These are phyloP conservation scores for Numenius arquata DNA, from an alignment of 2,113 vertebrate genomes.

Conservation along the genomic window DNA sequence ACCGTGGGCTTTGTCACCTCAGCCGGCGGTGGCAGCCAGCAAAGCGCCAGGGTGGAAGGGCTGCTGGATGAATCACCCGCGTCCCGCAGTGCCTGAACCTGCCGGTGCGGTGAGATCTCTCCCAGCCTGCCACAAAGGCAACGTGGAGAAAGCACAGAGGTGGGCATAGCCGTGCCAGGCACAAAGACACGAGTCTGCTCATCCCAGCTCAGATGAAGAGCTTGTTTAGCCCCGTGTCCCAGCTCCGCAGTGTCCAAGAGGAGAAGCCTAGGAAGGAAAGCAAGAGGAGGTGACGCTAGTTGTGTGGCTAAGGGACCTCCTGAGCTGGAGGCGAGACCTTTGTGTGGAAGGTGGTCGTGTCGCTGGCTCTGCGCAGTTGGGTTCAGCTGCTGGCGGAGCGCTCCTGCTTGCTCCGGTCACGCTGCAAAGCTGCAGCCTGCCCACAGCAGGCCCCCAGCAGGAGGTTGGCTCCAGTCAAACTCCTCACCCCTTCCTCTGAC, in stretches of 20 bases:
- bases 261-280: neutral
- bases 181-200: neutral
- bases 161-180: neutral
- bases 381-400: neutral
- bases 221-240: fast-evolving
- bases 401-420: neutral
- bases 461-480: neutral
- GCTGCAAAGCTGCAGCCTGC: neutral
- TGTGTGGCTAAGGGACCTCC: too few relatives aligned
- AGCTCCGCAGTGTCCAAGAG: neutral
- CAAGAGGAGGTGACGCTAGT: neutral
- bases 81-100: neutral
- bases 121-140: neutral
- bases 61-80: neutral
- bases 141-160: neutral
- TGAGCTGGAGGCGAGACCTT: neutral
- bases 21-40: neutral
- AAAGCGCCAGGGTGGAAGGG: neutral
- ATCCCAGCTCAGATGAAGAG: neutral
- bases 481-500: neutral
- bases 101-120: neutral
- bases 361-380: neutral
- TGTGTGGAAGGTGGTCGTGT: neutral
- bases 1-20: neutral
- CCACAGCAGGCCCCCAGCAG: fast-evolving